Evolutionary conservation across 2,888 invertebrate genomes (phyloP), one percentile per base, ranked within the genome.

Genomic region (Nysson spinosus): DNA sequence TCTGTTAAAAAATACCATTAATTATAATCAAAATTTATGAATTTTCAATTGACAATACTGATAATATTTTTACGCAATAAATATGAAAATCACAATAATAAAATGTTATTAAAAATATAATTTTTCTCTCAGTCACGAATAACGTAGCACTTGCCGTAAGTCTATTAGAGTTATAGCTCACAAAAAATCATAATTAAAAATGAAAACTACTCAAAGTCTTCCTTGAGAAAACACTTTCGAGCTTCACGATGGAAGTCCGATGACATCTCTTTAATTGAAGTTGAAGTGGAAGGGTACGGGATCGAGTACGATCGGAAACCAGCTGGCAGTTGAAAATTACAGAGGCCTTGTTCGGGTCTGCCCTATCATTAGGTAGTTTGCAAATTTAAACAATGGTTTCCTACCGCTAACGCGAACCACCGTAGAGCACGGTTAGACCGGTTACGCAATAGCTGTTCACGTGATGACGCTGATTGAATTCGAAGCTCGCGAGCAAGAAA

Each of bases 381-480:
- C 82, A 78, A 85, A 84, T 85, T 85, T 84, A 85, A 84, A 81
- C 85, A 85, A 82, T 78, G 77, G 81, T 84, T 83, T 83, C 80
- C 83, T 80, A 82, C 83, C 75, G 77, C 76, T 72, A 63, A 60
- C 71, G 49, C 71, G 66, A 54, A 65, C 77, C 64, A 63, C 68
- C 64, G 55, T 66, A 44, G n/a, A n/a, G 64, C 62, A 61, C 62
- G 69, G 75, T 75, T 72, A 72, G 58, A 32, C 51, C 61, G 62
- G 58, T 78, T 78, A 70, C 63, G 72, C 56, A 78, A 78, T 63
- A 14, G 34, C 35, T 20, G 55, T 69, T 68, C 69, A 75, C 69
- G 65, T 74, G 75, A 75, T 67, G 52, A 52, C 50, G 49, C 57
- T 76, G 75, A 75, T 75, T 75, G 61, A 66, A 60, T 40, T 39